Percentiles rank a stretch among this genome's conserved stretches.
Evolutionary conservation across 30 jellyfish, hydroid and myxozoan species (phyloP).

Genomic region (Calvadosia cruxmelitensis): DNA sequence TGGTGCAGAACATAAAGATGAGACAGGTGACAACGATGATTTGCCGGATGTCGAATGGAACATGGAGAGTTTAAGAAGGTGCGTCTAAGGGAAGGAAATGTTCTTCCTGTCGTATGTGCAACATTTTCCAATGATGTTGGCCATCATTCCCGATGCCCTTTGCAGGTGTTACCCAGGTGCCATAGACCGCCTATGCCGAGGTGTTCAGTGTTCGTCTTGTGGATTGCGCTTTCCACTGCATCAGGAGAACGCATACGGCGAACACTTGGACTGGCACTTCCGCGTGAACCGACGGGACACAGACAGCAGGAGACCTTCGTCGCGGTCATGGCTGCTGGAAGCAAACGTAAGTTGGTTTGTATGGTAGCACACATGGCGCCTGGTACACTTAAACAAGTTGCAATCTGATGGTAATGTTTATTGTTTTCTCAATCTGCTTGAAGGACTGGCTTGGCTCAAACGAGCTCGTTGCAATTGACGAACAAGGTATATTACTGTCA

Average conservation of each 20-base stretch:
- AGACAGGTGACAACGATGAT: no score
- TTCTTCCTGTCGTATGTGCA: no score
- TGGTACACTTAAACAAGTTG: neutral
- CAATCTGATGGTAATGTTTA: no score
- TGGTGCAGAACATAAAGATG: no score
- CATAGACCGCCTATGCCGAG: conserved; percentile 43
- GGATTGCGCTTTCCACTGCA: conserved; percentile 75
- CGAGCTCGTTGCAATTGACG: conserved; percentile 36
- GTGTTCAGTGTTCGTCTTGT: conserved; percentile 90
- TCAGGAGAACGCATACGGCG: conserved; percentile 50
- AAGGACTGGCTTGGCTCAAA: conserved; percentile 52
- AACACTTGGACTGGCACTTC: conserved; percentile 95
- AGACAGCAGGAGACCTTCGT: conserved; percentile 52
- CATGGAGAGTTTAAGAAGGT: neutral
- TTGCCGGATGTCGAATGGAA: neutral
- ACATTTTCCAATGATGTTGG: no score
- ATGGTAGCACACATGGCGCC: no score
- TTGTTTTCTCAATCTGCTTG: no score
- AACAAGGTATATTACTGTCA: conserved; percentile 28
- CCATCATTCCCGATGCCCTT: no score
- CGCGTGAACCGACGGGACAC: conserved; percentile 59
- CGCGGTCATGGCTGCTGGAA: conserved; percentile 76
- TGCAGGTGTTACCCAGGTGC: conserved; percentile 32
- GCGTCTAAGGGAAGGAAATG: no score
- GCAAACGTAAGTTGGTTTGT: conserved; percentile 59